Evolutionary conservation across 2,797 vertebrate species (phyloP).

Genomic region (Tiaroga cobitis): DNA sequence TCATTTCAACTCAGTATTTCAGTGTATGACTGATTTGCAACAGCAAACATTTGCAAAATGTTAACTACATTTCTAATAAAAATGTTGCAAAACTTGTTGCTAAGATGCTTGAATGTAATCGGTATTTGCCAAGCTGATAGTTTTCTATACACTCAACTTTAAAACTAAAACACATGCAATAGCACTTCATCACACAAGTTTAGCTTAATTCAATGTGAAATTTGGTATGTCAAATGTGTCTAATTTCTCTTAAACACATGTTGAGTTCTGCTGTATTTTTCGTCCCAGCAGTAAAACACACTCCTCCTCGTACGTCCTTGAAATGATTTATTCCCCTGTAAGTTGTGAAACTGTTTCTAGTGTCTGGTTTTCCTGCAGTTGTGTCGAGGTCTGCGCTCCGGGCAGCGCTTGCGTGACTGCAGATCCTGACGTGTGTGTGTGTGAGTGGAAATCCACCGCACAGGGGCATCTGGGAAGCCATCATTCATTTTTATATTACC

Average conservation of each 20-base stretch:
- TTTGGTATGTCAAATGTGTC: neutral
- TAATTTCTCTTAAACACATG: neutral
- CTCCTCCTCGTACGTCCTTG: slow-evolving; percentile 64
- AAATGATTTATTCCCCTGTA: slow-evolving; percentile 79
- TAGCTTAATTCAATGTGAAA: neutral
- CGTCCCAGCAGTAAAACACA: neutral
- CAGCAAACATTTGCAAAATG: neutral
- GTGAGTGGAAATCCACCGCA: slow-evolving; percentile 9
- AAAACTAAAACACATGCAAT: neutral
- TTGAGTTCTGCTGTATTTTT: slow-evolving; percentile 24
- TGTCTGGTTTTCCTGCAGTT: slow-evolving; percentile 74
- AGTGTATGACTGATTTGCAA: neutral
- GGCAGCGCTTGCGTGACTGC: slow-evolving; percentile 80
- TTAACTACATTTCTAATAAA: neutral
- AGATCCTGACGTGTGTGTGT: slow-evolving; percentile 52
- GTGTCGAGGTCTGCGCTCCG: slow-evolving; percentile 72
- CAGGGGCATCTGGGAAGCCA: slow-evolving; percentile 45
- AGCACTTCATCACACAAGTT: neutral
- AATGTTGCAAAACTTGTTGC: too few relatives aligned
- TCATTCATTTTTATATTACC: slow-evolving; percentile 23
- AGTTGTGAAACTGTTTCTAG: slow-evolving; percentile 70
- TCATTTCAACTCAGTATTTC: neutral
- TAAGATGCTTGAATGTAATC: neutral
- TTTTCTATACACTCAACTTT: neutral
- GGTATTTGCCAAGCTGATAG: neutral